Percentiles rank a stretch among this genome's conserved stretches.
These are phyloP conservation scores for Acanthopleura granulata DNA, from an alignment of 2,888 invertebrate species.

Conservation along the genomic window DNA sequence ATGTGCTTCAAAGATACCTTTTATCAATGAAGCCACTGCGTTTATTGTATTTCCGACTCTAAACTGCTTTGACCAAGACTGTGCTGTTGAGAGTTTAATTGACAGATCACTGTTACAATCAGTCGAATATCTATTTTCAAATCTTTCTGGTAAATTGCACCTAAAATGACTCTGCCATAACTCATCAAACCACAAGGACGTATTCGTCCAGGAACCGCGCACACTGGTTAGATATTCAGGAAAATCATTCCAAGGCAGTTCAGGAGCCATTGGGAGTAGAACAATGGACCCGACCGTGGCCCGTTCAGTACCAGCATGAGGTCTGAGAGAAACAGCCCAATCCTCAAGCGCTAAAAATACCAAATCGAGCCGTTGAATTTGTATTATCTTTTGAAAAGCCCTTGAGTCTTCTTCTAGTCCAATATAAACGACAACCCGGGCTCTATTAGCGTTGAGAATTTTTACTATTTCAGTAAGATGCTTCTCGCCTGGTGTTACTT, in stretches of 20 bases:
- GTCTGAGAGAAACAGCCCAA: not conserved
- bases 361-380: not conserved
- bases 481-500: conserved; percentile 2
- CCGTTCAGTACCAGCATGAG: not conserved
- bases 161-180: not conserved
- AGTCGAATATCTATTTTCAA: not conserved
- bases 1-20: not conserved
- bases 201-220: not conserved
- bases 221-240: not conserved
- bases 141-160: not conserved
- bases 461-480: not conserved
- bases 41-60: not conserved
- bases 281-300: not conserved
- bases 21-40: not conserved
- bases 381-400: not conserved
- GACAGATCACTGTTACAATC: not conserved
- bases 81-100: not conserved
- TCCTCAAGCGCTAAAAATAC: conserved; percentile 6
- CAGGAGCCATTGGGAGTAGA: not conserved
- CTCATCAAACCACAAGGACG: not conserved
- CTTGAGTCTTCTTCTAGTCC: not conserved
- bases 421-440: not conserved
- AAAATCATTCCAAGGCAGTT: not conserved
- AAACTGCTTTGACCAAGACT: not conserved
- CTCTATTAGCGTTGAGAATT: not conserved